A percentile compares a stretch with the other conserved stretches of the same genome.
These are phyloP conservation scores for Brachirus orientalis DNA, from an alignment of 2,113 vertebrate species.

Conservation along the genomic window DNA sequence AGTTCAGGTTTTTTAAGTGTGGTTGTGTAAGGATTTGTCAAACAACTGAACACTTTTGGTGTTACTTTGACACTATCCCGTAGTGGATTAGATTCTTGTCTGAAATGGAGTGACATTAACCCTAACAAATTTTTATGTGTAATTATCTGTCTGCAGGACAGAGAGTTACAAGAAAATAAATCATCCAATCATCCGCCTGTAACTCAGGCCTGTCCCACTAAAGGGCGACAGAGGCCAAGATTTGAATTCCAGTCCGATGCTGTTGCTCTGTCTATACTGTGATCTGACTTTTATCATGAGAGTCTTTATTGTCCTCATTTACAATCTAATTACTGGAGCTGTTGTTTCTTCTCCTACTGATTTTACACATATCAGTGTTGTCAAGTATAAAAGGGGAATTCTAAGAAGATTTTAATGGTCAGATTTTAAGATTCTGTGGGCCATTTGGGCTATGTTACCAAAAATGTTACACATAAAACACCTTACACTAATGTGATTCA, in stretches of 20 bases:
- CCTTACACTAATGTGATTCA: not conserved
- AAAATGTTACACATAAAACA: too few relatives aligned
- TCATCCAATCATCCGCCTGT: not conserved
- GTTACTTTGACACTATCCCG: too few relatives aligned
- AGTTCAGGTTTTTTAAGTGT: too few relatives aligned
- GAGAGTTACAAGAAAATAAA: not conserved
- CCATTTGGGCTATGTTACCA: too few relatives aligned
- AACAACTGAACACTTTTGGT: too few relatives aligned
- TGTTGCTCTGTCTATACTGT: not conserved
- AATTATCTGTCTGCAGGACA: not conserved
- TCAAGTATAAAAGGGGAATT: not conserved
- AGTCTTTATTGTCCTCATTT: not conserved
- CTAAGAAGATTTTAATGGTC: too few relatives aligned
- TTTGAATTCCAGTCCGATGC: not conserved
- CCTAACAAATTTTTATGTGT: too few relatives aligned
- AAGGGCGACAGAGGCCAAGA: conserved; percentile 31
- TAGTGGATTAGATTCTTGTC: too few relatives aligned
- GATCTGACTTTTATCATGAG: not conserved
- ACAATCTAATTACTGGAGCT: not conserved
- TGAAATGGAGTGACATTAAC: too few relatives aligned
- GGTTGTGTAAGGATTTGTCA: too few relatives aligned
- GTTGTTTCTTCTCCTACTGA: not conserved
- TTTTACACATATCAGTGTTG: too few relatives aligned
- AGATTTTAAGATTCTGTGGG: too few relatives aligned
- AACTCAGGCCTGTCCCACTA: conserved; percentile 30